Evolutionary conservation across 2,113 vertebrate genomes (phyloP).

Genomic region (Tragelaphus strepsiceros): DNA sequence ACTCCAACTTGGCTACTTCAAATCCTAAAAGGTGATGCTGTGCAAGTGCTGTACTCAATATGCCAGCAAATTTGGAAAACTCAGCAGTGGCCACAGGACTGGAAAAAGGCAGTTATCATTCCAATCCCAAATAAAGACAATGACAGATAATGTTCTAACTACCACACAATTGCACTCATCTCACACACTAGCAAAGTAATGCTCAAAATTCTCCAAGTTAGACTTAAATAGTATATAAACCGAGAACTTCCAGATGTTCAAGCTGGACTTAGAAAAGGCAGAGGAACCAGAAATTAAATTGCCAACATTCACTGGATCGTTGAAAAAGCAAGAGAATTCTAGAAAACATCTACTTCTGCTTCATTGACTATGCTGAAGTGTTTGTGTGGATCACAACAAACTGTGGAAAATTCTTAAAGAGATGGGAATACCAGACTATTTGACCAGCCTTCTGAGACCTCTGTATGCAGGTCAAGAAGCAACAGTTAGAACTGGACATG

Average conservation of each 20-base stretch:
- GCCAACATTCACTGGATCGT: neutral
- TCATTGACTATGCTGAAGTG: neutral
- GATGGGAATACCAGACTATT: neutral
- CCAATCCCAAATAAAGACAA: neutral
- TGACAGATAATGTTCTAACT: neutral
- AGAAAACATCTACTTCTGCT: neutral
- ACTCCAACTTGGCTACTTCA: neutral
- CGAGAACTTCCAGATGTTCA: neutral
- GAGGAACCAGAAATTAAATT: neutral
- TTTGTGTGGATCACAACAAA: neutral
- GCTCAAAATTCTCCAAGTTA: neutral
- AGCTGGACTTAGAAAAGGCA: neutral
- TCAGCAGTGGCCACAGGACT: neutral
- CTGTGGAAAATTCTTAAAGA: neutral
- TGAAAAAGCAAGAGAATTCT: neutral
- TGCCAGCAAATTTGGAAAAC: neutral
- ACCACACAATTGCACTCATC: neutral
- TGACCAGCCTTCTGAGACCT: neutral
- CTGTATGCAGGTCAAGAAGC: neutral
- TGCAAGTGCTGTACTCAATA: neutral
- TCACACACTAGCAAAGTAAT: neutral
- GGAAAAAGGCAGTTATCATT: neutral
- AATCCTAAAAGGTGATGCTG: neutral
- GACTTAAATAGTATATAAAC: neutral
- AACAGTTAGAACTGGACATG: neutral